Base-by-base conservation (phyloP, 2,113 vertebrate genomes). In the Lepus americanus region DNA sequence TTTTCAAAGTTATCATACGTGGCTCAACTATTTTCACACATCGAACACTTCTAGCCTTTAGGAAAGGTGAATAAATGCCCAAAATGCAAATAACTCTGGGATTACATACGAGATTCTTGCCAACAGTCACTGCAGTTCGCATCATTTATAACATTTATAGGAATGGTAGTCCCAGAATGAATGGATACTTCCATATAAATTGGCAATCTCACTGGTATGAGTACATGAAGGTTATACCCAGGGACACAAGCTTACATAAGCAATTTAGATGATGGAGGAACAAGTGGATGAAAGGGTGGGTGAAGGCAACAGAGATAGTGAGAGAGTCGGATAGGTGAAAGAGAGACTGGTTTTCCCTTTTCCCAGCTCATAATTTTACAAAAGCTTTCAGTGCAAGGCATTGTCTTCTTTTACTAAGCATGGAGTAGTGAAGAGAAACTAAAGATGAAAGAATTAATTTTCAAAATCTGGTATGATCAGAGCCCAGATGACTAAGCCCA, bases 21-120 rank as follows among this genome's bases (percentile, higher is more conserved):
- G 5, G 44, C 49, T 92, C 49, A 73, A 76, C n/a, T 3, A 64
- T 95, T 90, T 92, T 87, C 25, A 76, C n/a, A 93, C 51, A 92
- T 39, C 33, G 69, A 53, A 94, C 94, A n/a, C 27, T 36, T 87
- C n/a, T 51, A 80, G 76, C 11, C 13, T 22, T 95, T 86, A 13
- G 29, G 82, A 78, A 94, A 55, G 16, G 25, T 80, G 89, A 94
- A 70, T 55, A 63, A 93, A 69, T 89, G 3, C 19, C 7, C 5
- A 63, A 77, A 74, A 44, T 79, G 29, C 12, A 66, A 66, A 76
- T 33, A 72, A 79, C 39, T 92, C 29, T 91, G 10, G 77, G 19
- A 77, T 82, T 80, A 33, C 90, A 23, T 19, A 81, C 55, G 6
- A 6, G 31, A 39, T 69, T 83, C 67, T 83, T 86, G 17, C 9